These are phyloP conservation scores for Drosophila ercepeae DNA, from an alignment of 1,140 invertebrate genomes.

Conservation along the genomic window DNA sequence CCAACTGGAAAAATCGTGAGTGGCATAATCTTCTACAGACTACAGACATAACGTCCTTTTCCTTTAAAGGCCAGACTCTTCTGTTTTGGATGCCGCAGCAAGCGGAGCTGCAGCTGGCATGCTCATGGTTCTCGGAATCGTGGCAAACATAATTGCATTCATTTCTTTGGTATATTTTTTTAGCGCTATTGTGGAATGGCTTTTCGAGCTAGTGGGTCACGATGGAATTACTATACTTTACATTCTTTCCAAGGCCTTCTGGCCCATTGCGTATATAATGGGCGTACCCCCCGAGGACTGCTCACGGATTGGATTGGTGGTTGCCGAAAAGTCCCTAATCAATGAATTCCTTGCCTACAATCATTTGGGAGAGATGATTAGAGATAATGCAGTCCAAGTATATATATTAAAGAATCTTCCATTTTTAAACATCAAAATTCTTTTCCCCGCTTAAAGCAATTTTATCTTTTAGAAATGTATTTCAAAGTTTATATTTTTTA, in stretches of 20 bases:
- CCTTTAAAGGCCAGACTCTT: slow-evolving; percentile 88
- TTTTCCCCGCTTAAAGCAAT: too few species aligned
- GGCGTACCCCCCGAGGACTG: slow-evolving; percentile 91
- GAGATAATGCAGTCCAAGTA: slow-evolving; percentile 86
- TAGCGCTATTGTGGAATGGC: slow-evolving; percentile 91
- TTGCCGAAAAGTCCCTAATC: slow-evolving; percentile 94
- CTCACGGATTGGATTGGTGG: slow-evolving; percentile 89
- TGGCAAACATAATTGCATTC: slow-evolving; percentile 95
- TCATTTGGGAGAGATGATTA: slow-evolving; percentile 87
- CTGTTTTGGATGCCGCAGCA: slow-evolving; percentile 93
- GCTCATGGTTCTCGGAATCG: slow-evolving; percentile 91
- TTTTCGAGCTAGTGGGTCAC: slow-evolving; percentile 88
- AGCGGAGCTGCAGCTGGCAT: slow-evolving; percentile 92
- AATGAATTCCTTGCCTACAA: slow-evolving; percentile 96
- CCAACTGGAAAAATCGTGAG: slow-evolving; percentile 86
- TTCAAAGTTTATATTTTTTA: neutral
- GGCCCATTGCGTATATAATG: slow-evolving; percentile 90
- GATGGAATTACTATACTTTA: slow-evolving; percentile 86
- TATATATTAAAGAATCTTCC: too few species aligned
- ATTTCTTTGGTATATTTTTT: slow-evolving; percentile 92
- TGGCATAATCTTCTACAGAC: neutral
- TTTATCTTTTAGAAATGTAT: neutral
- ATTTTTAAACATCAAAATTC: too few species aligned
- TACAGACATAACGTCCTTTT: neutral
- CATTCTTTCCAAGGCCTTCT: slow-evolving; percentile 91